Base-by-base conservation (phyloP, 2,113 vertebrate species). In the Scomber japonicus region DNA sequence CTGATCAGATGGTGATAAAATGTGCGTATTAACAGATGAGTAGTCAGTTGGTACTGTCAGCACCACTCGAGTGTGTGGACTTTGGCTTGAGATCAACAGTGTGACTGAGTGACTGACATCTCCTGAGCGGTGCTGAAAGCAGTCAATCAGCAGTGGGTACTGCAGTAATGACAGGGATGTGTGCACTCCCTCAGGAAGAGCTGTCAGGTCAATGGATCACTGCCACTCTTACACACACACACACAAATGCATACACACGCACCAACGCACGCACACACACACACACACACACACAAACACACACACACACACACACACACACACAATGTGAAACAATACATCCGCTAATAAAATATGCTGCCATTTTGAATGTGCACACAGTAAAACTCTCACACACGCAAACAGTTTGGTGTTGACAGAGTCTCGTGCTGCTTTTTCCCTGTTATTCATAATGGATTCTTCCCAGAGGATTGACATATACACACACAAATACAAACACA, bases 171-270 rank as follows among this genome's bases (percentile, higher is more conserved):
- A 91, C 86, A 90, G 90, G 88, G 93, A 90, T 91, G 91, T 91
- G 88, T 94, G 83, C 84, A 61, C 86, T 90, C 92, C 92, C 90
- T 68, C 67, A 90, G 92, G 93, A 93, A 65, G 83, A 88, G 87
- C 91, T 93, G 94, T 94, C 94, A 94, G 93, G 93, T 94, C 93
- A 92, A 92, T 94, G 91, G 90, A 93, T 94, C 90, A 84, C 85
- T 90, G 89, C 89, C 86, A 92, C 74, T 79, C 53, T 86, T 86
- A 93, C 75, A 85, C 75, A 83, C 69, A 85, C 67, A 85, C 75
- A 62, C 81, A 71, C 61, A 66, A 27, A 27, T 27, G 24, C 77
- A 62, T 76, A 79, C 67, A 80, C 73, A 69, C 82, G 75, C 62
- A 70, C 55, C 21, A 21, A 21, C 1, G 84, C 72, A 62, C 72